Conservation (phyloP, 1,140 invertebrate genomes). For the Scaptomyza hsui region DNA sequence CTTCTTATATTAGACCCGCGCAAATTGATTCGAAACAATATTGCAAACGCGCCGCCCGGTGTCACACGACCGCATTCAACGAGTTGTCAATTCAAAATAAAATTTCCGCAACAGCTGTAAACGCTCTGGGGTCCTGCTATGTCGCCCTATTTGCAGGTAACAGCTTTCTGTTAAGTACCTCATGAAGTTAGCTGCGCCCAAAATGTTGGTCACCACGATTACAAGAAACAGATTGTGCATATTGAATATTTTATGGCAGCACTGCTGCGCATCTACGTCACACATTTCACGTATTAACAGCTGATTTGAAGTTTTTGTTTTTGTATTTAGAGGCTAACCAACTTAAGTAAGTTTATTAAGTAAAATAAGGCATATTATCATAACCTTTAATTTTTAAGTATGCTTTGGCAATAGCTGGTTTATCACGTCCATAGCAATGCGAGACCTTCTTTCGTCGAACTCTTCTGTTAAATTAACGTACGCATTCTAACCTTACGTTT, state of each 20-base stretch:
- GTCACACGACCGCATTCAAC: constrained; percentile 34
- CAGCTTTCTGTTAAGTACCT: background rate
- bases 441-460: too few species aligned
- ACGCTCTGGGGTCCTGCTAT: background rate
- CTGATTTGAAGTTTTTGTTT: too few species aligned
- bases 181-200: constrained; percentile 21
- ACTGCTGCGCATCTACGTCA: background rate
- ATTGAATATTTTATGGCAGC: background rate
- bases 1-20: constrained; percentile 22
- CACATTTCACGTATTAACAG: background rate
- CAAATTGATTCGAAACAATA: constrained; percentile 29
- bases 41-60: constrained; percentile 10
- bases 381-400: too few species aligned
- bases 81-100: constrained; percentile 40
- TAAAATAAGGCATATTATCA: too few species aligned
- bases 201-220: constrained; percentile 4
- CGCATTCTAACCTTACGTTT: background rate
- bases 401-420: too few species aligned
- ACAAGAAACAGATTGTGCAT: too few species aligned
- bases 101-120: constrained; percentile 31
- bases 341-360: too few species aligned
- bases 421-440: background rate
- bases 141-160: background rate
- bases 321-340: too few species aligned
- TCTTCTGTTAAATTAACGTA: background rate